phyloP scores from a whole-genome alignment of 2,113 vertebrate species.

The Microcebus griseorufus region DNA sequence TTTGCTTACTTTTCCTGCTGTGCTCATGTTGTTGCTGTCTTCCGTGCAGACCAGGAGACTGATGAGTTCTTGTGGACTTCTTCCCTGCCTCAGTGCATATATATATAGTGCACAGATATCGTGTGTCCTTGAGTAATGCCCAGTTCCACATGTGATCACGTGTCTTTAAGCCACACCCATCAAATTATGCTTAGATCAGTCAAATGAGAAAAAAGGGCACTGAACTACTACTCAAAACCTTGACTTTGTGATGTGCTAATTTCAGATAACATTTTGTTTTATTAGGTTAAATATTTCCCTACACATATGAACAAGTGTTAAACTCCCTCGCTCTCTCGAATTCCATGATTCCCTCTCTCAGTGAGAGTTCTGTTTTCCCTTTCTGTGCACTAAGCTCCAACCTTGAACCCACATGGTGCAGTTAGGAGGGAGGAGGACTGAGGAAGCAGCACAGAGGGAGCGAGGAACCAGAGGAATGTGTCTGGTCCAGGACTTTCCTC shows the following conservation, averaged over 20 bases:
- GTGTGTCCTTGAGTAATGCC: background rate
- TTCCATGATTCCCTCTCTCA: background rate
- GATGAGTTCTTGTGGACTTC: background rate
- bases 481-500: background rate
- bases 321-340: background rate
- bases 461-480: background rate
- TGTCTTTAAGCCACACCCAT: background rate
- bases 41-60: background rate
- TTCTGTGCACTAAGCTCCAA: background rate
- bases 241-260: background rate
- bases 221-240: background rate
- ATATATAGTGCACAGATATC: background rate
- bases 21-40: conserved; percentile 78
- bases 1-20: conserved; percentile 81
- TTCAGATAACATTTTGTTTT: background rate
- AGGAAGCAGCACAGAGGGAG: background rate
- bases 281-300: background rate
- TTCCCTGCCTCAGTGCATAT: background rate
- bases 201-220: background rate
- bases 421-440: background rate
- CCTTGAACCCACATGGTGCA: background rate
- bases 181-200: background rate
- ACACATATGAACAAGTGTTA: background rate
- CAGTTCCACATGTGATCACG: background rate
- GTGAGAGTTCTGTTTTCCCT: background rate